Base-by-base conservation (phyloP, 2,888 invertebrate genomes). In the Myopa tessellatipennis region DNA sequence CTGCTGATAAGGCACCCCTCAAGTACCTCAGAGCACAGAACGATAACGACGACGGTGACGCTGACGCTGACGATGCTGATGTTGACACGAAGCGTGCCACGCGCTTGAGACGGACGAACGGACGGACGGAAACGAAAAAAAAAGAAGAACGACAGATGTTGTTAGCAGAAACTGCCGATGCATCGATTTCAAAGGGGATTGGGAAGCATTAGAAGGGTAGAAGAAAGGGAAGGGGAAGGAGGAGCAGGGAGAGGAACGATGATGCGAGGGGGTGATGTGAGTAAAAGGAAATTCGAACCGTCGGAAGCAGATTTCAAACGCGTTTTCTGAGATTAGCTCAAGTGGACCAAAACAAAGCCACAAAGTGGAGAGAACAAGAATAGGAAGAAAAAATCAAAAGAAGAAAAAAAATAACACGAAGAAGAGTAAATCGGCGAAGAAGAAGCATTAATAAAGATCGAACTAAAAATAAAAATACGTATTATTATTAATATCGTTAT, bases 121-220 rank as follows among this genome's bases (percentile, higher is more conserved):
- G 58, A 58, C 6, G 18, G 16, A n/a, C 58, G n/a, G 16, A 1
- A 18, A 16, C 6, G 18, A 3, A 60, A 16, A 16, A 60, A 60
- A 16, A 61, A 26, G 34, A 61, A 61, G 61, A 18, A 10, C 26
- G 61, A 61, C 61, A 61, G 61, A 61, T 61, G 61, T 61, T 61
- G 5, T 10, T n/a, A 61, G 61, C 26, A 61, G 34, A 61, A 61
- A 26, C 26, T 10, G 10, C n/a, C 18, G 26, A 61, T 26, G 18
- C 18, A 61, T 26, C 61, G 10, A 16, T 58, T n/a, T 6, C 58
- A 18, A 10, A 55, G 18, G 18, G n/a, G 58, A 16, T 58, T 3
- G 52, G 26, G 26, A 26, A 26, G 2, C 52, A 52, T 52, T 52
- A 6, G 58, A 6, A 12, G 58, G 26, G 26, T 26, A 26, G 26